Percentiles rank a stretch among this genome's conserved stretches.
These are phyloP conservation scores for Venustoraphidia nigricollis DNA, from an alignment of 2,888 invertebrate species.

Conservation along the genomic window DNA sequence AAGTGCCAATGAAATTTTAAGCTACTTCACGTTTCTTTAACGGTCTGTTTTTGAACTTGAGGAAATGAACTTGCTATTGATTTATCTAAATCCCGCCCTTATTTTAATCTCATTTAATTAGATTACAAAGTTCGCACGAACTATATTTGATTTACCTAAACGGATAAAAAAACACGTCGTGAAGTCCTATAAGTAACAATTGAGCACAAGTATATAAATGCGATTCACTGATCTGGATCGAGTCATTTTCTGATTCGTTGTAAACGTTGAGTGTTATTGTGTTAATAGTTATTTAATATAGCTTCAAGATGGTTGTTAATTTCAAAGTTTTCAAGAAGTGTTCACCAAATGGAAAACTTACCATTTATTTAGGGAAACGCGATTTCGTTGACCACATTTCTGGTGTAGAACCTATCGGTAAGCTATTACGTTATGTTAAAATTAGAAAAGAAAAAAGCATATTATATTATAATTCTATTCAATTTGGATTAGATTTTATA, in stretches of 20 bases:
- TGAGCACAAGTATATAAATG: too few species aligned
- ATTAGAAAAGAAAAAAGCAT: background rate
- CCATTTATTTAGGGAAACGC: slow-evolving; percentile 71
- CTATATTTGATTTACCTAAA: too few species aligned
- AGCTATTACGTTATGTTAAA: slow-evolving; percentile 18
- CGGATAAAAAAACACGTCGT: too few species aligned
- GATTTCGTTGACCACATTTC: slow-evolving; percentile 81
- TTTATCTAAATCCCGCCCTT: too few species aligned
- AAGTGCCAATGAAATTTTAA: too few species aligned
- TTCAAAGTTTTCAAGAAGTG: slow-evolving; percentile 86
- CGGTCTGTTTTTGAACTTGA: too few species aligned
- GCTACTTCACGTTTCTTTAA: too few species aligned
- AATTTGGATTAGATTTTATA: background rate
- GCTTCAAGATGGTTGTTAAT: slow-evolving; percentile 62
- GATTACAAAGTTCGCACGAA: too few species aligned
- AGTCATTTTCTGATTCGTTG: background rate
- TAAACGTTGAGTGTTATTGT: background rate
- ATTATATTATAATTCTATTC: background rate
- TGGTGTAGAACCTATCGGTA: slow-evolving; percentile 73
- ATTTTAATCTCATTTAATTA: too few species aligned
- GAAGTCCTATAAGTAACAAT: too few species aligned
- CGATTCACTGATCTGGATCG: background rate
- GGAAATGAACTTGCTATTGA: too few species aligned
- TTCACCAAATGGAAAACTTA: slow-evolving; percentile 75
- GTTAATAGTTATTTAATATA: slow-evolving; percentile 2